Conservation (phyloP, 2,888 invertebrate genomes). For the Ommatoiulus sabulosus region DNA sequence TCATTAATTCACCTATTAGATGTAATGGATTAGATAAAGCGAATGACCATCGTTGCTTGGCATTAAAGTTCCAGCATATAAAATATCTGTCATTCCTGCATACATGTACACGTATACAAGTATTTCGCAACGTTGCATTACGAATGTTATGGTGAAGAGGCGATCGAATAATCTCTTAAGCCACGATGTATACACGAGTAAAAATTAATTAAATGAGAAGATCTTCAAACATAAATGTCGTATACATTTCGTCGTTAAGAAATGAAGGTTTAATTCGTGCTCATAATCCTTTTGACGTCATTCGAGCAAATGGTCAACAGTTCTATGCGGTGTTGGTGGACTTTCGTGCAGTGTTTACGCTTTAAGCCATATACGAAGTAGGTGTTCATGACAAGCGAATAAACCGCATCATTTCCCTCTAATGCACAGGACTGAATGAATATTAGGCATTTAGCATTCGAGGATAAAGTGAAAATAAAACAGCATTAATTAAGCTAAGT, state of each 20-base stretch:
- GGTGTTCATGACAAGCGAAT: background rate
- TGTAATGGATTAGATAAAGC: too few relatives aligned
- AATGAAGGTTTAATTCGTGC: background rate
- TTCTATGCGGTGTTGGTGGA: background rate
- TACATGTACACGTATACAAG: too few relatives aligned
- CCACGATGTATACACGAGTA: too few relatives aligned
- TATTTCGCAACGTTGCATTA: too few relatives aligned
- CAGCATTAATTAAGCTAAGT: background rate
- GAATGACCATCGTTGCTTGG: too few relatives aligned
- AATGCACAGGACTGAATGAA: background rate
- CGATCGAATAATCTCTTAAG: too few relatives aligned
- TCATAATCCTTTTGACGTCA: constrained; percentile 35
- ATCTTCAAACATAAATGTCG: background rate
- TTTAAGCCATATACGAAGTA: background rate
- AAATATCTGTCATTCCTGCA: too few relatives aligned
- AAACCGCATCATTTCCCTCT: background rate
- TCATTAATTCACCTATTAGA: too few relatives aligned
- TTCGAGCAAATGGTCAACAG: background rate
- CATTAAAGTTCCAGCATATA: too few relatives aligned
- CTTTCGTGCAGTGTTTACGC: background rate
- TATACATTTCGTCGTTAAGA: background rate
- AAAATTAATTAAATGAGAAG: too few relatives aligned
- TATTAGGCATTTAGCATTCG: background rate
- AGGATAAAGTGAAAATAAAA: background rate
- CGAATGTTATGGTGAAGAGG: too few relatives aligned